Percentiles rank a stretch among this genome's conserved stretches.
These are phyloP conservation scores for Acromyrmex heyeri DNA, from an alignment of 1,140 invertebrate genomes.

Conservation along the genomic window DNA sequence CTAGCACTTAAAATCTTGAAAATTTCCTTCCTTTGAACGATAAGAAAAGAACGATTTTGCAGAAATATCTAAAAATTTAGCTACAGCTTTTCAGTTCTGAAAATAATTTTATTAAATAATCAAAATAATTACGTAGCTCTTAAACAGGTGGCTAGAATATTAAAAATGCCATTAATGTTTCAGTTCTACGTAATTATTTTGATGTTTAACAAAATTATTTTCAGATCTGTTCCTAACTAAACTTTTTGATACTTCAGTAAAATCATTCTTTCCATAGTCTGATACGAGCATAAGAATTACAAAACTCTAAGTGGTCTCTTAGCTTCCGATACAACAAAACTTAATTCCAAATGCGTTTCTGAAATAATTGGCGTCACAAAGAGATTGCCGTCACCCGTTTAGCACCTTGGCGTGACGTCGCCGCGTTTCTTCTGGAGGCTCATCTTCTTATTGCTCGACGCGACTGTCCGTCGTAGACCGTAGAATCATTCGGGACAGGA, in stretches of 20 bases:
- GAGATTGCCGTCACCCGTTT: conserved; percentile 48
- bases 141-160: no score
- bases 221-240: no score
- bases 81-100: no score
- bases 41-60: no score
- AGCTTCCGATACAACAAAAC: neutral
- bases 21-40: neutral
- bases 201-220: no score
- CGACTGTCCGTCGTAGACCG: conserved; percentile 21
- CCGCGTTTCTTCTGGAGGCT: conserved; percentile 27
- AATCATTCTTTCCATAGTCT: no score
- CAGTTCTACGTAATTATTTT: no score
- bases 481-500: conserved; percentile 71
- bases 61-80: no score
- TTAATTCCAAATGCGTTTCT: conserved; percentile 45
- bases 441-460: conserved; percentile 36
- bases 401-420: conserved; percentile 50
- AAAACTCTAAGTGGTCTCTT: neutral
- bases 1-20: neutral
- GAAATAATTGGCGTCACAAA: conserved; percentile 43
- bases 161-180: no score
- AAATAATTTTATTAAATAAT: no score
- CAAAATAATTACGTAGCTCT: no score
- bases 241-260: no score
- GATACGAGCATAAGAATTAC: neutral